Evolutionary conservation across 1,140 invertebrate genomes (phyloP).

Genomic region (Nylanderia fulva): DNA sequence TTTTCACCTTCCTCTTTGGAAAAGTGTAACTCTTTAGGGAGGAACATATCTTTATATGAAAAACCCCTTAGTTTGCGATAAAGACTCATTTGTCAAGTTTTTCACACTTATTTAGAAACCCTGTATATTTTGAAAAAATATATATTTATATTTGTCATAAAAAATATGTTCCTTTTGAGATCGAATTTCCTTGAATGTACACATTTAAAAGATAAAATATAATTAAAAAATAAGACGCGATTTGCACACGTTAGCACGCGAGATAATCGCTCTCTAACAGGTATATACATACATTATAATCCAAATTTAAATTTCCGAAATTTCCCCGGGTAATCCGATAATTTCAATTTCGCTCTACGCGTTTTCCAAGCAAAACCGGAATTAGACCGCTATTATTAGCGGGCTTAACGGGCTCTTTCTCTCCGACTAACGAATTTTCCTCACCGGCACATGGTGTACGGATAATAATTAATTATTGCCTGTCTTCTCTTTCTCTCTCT

Average conservation of each 20-base stretch:
- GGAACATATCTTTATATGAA: no score
- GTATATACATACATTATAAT: no score
- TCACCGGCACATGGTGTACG: conserved; percentile 6
- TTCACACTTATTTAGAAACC: no score
- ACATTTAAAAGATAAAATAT: neutral
- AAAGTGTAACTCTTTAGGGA: no score
- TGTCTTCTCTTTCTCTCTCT: no score
- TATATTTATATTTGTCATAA: no score
- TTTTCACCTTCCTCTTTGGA: no score
- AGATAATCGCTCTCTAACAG: neutral
- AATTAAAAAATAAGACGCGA: neutral
- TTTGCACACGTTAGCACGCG: neutral
- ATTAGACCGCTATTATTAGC: conserved; percentile 48
- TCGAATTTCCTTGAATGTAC: neutral
- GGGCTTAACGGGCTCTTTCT: neutral
- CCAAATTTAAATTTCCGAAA: conserved; percentile 6
- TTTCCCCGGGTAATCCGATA: conserved; percentile 4
- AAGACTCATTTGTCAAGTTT: no score
- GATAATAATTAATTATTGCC: conserved; percentile 60
- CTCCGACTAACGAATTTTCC: conserved; percentile 37
- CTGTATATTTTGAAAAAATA: no score
- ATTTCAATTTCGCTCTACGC: conserved; percentile 16
- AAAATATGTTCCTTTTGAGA: no score
- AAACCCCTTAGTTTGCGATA: no score
- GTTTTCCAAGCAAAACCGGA: conserved; percentile 6